A percentile compares a stretch with the other conserved stretches of the same genome.
phyloP scores from a whole-genome alignment of 2,888 invertebrate genomes.

The Cheiracanthium punctorium region DNA sequence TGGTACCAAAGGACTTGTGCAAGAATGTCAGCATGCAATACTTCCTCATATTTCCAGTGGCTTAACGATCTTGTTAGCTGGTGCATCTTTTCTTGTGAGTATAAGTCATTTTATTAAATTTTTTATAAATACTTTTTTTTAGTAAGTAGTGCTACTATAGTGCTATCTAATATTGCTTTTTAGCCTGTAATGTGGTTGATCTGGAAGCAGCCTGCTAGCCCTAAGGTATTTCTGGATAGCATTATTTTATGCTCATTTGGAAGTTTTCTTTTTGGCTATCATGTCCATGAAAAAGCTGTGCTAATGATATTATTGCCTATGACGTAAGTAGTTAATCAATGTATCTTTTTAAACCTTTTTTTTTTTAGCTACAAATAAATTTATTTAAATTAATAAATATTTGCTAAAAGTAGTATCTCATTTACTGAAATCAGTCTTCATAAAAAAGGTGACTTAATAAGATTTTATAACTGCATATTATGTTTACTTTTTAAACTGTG shows the following conservation, averaged over 20 bases:
- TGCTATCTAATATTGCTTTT: no score
- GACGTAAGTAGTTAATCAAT: conserved; percentile 78
- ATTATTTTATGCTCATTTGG: conserved; percentile 88
- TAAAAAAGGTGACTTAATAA: no score
- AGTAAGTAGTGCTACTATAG: no score
- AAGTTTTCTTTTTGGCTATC: conserved; percentile 97
- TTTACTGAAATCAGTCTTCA: no score
- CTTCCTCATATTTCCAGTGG: conserved; percentile 88
- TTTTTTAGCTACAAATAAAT: no score
- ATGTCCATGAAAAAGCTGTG: conserved; percentile 99
- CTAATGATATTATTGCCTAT: conserved; percentile 92
- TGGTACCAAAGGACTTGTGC: conserved; percentile 95
- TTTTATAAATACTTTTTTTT: no score
- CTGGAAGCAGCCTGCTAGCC: conserved; percentile 78
- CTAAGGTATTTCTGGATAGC: conserved; percentile 83
- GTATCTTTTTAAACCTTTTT: no score
- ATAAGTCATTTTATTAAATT: background rate
- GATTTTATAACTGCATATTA: no score
- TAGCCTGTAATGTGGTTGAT: conserved; percentile 82
- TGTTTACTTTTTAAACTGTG: no score
- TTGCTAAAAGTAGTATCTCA: no score
- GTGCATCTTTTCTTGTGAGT: conserved; percentile 83
- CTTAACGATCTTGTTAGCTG: conserved; percentile 84
- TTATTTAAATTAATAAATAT: no score
- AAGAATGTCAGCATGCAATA: conserved; percentile 88